These are phyloP conservation scores for Epinephelus fuscoguttatus DNA, from an alignment of 2,113 vertebrate genomes.

Conservation along the genomic window DNA sequence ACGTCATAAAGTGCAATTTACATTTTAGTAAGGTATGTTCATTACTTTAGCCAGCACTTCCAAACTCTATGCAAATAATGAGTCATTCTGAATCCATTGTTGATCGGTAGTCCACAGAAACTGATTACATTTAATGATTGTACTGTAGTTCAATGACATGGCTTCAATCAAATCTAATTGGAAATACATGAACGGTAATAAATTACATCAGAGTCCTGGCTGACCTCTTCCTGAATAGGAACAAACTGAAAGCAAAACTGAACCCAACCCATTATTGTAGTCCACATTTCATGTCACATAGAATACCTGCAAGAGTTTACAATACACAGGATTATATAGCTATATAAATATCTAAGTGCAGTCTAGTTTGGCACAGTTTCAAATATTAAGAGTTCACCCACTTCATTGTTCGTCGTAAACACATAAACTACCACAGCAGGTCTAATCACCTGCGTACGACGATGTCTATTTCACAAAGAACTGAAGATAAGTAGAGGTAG, in stretches of 20 bases:
- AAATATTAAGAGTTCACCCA: constrained; percentile 44
- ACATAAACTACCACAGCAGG: constrained; percentile 56
- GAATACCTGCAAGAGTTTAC: constrained; percentile 52
- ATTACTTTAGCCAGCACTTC: not conserved
- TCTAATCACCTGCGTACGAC: constrained; percentile 36
- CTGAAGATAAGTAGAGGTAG: constrained; percentile 26
- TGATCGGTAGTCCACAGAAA: not conserved
- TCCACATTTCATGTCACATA: constrained; percentile 44
- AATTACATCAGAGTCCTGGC: not conserved
- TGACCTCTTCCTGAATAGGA: not conserved
- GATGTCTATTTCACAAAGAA: constrained; percentile 41
- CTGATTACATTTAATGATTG: not conserved
- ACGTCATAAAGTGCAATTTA: not conserved
- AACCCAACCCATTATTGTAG: constrained; percentile 1
- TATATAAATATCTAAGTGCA: constrained; percentile 55
- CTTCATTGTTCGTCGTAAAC: constrained; percentile 54
- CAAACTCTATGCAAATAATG: not conserved
- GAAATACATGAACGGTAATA: not conserved
- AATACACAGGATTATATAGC: constrained; percentile 54
- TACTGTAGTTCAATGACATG: not conserved
- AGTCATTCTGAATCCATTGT: not conserved
- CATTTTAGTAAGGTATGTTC: not conserved
- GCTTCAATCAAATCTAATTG: not conserved
- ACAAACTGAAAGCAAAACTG: constrained; percentile 15
- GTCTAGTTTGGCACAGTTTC: constrained; percentile 66